These are phyloP conservation scores for Rhizoglyphus robini DNA, from an alignment of 1,140 invertebrate species.

Conservation along the genomic window DNA sequence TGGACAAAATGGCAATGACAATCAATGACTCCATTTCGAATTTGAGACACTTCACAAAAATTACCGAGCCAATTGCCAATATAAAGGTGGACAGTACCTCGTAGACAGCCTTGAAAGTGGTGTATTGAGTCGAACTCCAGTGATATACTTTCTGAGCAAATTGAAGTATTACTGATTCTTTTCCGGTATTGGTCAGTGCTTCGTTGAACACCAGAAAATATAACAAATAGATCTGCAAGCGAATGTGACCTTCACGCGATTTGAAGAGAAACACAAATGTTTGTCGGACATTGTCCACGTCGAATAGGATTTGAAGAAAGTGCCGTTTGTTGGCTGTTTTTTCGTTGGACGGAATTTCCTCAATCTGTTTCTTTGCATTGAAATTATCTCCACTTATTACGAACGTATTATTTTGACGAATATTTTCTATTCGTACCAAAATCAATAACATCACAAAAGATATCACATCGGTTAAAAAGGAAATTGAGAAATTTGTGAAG, in stretches of 20 bases:
- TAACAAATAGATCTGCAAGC: not conserved
- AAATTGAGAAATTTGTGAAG: not conserved
- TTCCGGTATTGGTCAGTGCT: not conserved
- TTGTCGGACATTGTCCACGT: not conserved
- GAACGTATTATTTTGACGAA: no score
- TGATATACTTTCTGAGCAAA: constrained; percentile 2
- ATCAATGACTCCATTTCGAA: not conserved
- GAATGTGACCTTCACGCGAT: not conserved
- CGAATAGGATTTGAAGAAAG: not conserved
- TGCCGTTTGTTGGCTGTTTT: not conserved
- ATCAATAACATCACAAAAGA: not conserved
- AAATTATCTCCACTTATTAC: no score
- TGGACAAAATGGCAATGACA: not conserved
- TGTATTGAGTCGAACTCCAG: not conserved
- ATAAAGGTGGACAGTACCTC: not conserved
- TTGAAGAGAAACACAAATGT: not conserved
- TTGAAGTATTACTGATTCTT: constrained; percentile 8
- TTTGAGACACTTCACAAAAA: not conserved
- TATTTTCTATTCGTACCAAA: not conserved
- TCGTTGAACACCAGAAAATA: not conserved
- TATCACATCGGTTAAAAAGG: not conserved
- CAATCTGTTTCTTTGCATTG: no score
- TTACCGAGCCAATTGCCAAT: not conserved
- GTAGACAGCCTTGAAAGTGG: not conserved
- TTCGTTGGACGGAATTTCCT: not conserved